A percentile compares a stretch with the other conserved stretches of the same genome.
phyloP scores from a whole-genome alignment of 2,888 invertebrate species.

The Leptopterna dolabrata region DNA sequence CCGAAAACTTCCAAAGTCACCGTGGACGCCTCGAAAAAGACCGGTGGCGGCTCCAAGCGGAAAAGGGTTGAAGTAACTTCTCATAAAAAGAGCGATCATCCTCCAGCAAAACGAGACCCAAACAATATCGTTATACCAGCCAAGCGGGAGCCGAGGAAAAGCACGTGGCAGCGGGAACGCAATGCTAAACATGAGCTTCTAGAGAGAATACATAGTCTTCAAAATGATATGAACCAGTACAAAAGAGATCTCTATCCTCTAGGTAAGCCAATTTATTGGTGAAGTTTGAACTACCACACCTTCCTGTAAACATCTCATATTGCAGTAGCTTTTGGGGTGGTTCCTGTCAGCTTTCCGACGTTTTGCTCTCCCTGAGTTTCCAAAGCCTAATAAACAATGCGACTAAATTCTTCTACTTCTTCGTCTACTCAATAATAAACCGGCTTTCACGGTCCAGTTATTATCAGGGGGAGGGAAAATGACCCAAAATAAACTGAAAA shows the following conservation, averaged over 20 bases:
- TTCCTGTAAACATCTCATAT: no score
- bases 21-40: conserved; percentile 12
- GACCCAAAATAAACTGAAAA: no score
- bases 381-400: no score
- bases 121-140: conserved; percentile 61
- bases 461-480: no score
- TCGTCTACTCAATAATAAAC: no score
- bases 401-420: no score
- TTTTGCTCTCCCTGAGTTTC: no score
- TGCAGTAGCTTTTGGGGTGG: no score
- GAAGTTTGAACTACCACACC: background rate
- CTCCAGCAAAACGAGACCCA: conserved; percentile 50
- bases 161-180: conserved; percentile 63
- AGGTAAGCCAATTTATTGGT: conserved; percentile 63
- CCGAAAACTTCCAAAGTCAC: background rate
- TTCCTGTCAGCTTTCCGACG: no score
- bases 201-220: conserved; percentile 71
- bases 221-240: conserved; percentile 62
- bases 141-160: conserved; percentile 60
- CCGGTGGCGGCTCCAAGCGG: conserved; percentile 58
- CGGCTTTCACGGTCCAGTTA: no score
- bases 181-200: conserved; percentile 69
- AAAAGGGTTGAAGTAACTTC: conserved; percentile 57
- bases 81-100: conserved; percentile 35
- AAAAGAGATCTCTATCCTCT: conserved; percentile 66